These are phyloP conservation scores for Galeopsomyia nigrocyanea DNA, from an alignment of 2,888 invertebrate species.

Conservation along the genomic window DNA sequence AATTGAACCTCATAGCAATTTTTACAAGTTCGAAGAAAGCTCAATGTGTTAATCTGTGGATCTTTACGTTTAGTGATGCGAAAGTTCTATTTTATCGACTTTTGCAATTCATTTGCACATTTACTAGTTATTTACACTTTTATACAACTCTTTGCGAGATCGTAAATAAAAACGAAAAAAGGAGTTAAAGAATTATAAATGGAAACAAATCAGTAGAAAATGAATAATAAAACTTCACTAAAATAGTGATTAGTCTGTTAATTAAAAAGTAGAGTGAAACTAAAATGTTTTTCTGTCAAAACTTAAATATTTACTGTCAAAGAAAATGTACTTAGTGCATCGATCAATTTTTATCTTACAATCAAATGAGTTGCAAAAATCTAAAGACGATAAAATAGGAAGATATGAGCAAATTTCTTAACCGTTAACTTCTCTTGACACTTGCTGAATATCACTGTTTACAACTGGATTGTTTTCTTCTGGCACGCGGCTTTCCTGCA, in stretches of 20 bases:
- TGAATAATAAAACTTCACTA: constrained; percentile 17
- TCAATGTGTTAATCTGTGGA: constrained; percentile 38
- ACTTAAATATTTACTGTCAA: too few relatives aligned
- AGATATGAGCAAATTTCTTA: constrained; percentile 25
- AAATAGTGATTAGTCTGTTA: constrained; percentile 9
- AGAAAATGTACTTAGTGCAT: too few relatives aligned
- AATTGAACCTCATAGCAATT: constrained; percentile 31
- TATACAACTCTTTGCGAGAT: not conserved
- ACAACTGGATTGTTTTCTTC: constrained; percentile 60
- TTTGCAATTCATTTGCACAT: constrained; percentile 32
- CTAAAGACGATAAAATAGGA: constrained; percentile 18
- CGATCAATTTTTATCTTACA: too few relatives aligned
- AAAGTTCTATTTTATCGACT: constrained; percentile 26
- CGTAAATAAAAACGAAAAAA: too few relatives aligned
- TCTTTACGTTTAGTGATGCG: constrained; percentile 36
- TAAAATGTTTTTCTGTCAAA: not conserved
- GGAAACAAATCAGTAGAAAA: constrained; percentile 3
- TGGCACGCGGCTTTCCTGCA: constrained; percentile 56
- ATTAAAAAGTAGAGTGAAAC: constrained; percentile 5
- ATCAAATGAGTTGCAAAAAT: constrained; percentile 31
- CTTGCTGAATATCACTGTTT: constrained; percentile 60
- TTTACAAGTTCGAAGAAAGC: constrained; percentile 41
- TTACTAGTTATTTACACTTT: constrained; percentile 28
- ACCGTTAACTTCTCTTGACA: constrained; percentile 57
- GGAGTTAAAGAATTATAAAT: not conserved